A percentile compares a stretch with the other conserved stretches of the same genome.
These are phyloP conservation scores for Cydia strobilella DNA, from an alignment of 1,140 invertebrate species.

Conservation along the genomic window DNA sequence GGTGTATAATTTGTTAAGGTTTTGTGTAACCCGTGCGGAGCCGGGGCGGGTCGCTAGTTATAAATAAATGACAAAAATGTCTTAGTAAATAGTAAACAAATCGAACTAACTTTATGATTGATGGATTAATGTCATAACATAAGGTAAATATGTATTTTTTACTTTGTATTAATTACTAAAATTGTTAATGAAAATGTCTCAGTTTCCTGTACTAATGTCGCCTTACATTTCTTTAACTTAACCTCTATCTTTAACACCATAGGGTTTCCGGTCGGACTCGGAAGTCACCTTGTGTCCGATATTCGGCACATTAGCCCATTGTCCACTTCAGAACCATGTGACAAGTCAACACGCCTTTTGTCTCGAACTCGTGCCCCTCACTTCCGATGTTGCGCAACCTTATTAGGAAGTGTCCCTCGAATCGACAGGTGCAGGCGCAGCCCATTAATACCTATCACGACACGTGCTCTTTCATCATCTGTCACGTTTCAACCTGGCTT, in stretches of 20 bases:
- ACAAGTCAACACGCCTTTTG: slow-evolving; percentile 8
- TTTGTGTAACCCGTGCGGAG: too few relatives aligned
- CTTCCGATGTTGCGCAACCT: slow-evolving; percentile 17
- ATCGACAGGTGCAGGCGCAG: neutral
- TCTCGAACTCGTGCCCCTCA: slow-evolving; percentile 1
- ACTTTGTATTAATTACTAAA: too few relatives aligned
- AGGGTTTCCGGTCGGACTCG: neutral
- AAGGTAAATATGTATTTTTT: too few relatives aligned
- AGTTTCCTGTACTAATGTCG: neutral
- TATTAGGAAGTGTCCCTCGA: slow-evolving; percentile 27
- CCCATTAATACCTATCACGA: slow-evolving; percentile 28
- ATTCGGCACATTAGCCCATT: neutral
- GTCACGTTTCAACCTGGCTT: neutral
- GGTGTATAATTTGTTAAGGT: too few relatives aligned
- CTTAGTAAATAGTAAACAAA: too few relatives aligned
- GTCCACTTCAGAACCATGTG: slow-evolving; percentile 2
- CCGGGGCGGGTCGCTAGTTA: too few relatives aligned
- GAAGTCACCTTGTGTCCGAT: slow-evolving; percentile 2
- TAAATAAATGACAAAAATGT: too few relatives aligned
- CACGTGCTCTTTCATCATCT: slow-evolving; percentile 28
- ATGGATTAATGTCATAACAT: too few relatives aligned
- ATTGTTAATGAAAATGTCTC: neutral
- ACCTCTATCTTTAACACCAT: neutral
- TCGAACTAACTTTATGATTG: too few relatives aligned
- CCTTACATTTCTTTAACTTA: neutral